Evolutionary conservation across 2,888 invertebrate species (phyloP).

Genomic region (Cabera pusaria): DNA sequence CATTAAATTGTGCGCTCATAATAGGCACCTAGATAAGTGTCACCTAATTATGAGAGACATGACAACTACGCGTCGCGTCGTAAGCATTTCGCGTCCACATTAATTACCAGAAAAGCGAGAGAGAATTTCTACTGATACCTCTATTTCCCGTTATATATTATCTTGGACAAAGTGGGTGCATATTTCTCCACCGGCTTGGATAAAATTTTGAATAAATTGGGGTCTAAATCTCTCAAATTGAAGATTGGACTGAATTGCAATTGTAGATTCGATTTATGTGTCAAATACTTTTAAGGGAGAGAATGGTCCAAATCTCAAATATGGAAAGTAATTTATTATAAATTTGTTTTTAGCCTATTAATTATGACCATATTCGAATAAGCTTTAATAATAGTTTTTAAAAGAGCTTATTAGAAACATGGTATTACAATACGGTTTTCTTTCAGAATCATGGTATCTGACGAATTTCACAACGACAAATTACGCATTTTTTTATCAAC

Average conservation of each 20-base stretch:
- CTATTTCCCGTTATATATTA: constrained; percentile 10
- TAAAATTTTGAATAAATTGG: constrained; percentile 16
- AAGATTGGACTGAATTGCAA: constrained; percentile 3
- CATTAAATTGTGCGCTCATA: no score
- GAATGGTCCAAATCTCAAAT: no score
- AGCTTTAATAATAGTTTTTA: no score
- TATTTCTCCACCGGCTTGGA: constrained; percentile 19
- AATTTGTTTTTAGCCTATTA: no score
- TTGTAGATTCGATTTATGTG: constrained; percentile 2
- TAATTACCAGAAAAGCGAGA: constrained; percentile 5
- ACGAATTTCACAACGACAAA: no score
- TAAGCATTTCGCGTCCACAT: constrained; percentile 3
- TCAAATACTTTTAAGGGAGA: no score
- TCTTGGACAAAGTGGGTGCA: constrained; percentile 15
- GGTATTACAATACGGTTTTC: no score
- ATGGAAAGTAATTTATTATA: no score
- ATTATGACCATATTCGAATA: no score
- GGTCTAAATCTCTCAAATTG: constrained; percentile 6
- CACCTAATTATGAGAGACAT: constrained; percentile 2
- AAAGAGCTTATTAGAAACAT: no score
- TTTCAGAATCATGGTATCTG: no score
- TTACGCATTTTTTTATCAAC: no score
- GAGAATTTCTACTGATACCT: constrained; percentile 3
- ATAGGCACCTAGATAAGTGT: neutral
- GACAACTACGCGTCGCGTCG: neutral